Evolutionary conservation across 2,113 vertebrate species (phyloP), one percentile per base, ranked within the genome.

Genomic region (Tenrec ecaudatus): DNA sequence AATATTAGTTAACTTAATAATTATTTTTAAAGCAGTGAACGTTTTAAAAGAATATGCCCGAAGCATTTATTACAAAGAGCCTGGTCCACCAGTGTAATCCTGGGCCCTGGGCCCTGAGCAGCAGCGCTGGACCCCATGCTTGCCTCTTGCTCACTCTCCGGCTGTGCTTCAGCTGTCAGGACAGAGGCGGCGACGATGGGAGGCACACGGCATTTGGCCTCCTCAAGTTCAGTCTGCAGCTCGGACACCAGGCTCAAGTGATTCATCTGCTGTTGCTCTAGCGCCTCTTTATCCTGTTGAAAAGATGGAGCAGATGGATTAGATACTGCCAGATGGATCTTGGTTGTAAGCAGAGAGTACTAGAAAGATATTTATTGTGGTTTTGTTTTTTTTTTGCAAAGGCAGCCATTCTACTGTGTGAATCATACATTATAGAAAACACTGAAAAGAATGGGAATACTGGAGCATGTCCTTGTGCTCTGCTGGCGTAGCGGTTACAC

Each of bases 191-290:
- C 57, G 64, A 95, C 84, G 5, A 98, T 98, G 3, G 83, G 19
- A 15, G 98, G 98, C 78, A 98, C 94, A 60, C 97, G 97, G 93
- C 99, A 98, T 64, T 97, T 98, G 0, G 97, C 98, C 97, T 99
- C 99, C 86, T 99, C 98, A 76, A 98, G 76, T 79, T 98, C 98
- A 14, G 99, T 98, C 95, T 99, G 99, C 31, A 99, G 96, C 3
- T 98, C 98, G 4, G 99, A 99, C 83, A 98, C 98, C 95, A 99
- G 99, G 33, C 99, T 98, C 80, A 98, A 97, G 96, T 98, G 98
- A 8, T 98, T 98, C 95, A 98, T 98, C 90, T 99, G 99, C 91
- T 99, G 98, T 91, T 99, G 98, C 90, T 99, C 98, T 62, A 99
- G 91, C 0, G 98, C 98, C 85, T 99, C 99, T 87, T 99, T 99